Base-by-base conservation (phyloP, 1,140 invertebrate genomes). In the Campodea augens region DNA sequence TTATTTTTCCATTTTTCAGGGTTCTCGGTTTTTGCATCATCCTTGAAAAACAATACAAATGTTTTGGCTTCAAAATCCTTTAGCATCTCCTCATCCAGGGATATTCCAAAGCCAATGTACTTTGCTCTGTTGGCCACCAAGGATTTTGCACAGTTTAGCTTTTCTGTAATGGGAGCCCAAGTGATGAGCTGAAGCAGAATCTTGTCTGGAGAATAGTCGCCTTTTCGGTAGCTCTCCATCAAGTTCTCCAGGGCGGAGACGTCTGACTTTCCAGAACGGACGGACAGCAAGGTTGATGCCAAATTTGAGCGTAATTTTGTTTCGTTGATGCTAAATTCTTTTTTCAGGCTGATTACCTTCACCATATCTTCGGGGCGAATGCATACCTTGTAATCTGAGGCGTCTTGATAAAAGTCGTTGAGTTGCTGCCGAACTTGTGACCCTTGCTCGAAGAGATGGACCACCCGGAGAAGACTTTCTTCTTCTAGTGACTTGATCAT, bases 401-500 rank as follows among this genome's bases (percentile, higher is more conserved):
- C n/a, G 22, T 49, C 48, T 13, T 38, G 1, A 2, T 45, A 3
- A 13, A 49, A 46, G 25, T 49, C 48, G 25, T 43, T 39, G 21
- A 49, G 4, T 29, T 39, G 5, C 40, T 49, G 48, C n/a, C 37
- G 25, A 20, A n/a, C n/a, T n/a, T n/a, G n/a, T n/a, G n/a, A n/a
- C n/a, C n/a, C n/a, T n/a, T n/a, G n/a, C n/a, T n/a, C n/a, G n/a
- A n/a, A n/a, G n/a, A n/a, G n/a, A n/a, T n/a, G n/a, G n/a, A n/a
- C n/a, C n/a, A n/a, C n/a, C n/a, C n/a, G n/a, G n/a, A n/a, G n/a
- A n/a, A n/a, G n/a, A n/a, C n/a, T n/a, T n/a, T n/a, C n/a, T n/a
- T n/a, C n/a, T n/a, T n/a, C n/a, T n/a, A n/a, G n/a, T n/a, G n/a
- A n/a, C n/a, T n/a, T n/a, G n/a, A n/a, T n/a, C n/a, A n/a, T n/a